A percentile compares a stretch with the other conserved stretches of the same genome.
Conservation (phyloP, 2,888 invertebrate species). For the Argynnis bischoffii region DNA sequence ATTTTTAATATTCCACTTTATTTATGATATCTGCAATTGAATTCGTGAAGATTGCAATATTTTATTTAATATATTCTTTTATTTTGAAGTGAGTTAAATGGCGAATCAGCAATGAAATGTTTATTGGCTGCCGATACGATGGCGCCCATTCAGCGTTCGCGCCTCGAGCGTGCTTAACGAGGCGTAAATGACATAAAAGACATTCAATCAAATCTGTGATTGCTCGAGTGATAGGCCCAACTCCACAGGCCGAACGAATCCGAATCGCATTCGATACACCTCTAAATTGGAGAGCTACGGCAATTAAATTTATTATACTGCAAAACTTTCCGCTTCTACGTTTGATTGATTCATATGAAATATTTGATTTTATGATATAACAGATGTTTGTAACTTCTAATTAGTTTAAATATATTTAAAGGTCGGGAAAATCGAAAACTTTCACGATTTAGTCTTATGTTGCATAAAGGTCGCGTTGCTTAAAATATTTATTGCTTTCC, state of each 20-base stretch:
- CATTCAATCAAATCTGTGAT: constrained; percentile 69
- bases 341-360: constrained; percentile 39
- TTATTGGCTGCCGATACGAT: constrained; percentile 57
- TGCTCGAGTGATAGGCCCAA: constrained; percentile 54
- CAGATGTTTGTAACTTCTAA: constrained; percentile 22
- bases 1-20: background rate
- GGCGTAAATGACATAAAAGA: constrained; percentile 65
- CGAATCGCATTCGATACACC: constrained; percentile 42
- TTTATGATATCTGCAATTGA: background rate
- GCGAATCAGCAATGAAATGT: constrained; percentile 54
- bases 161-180: constrained; percentile 68
- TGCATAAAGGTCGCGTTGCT: constrained; percentile 17
- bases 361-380: constrained; percentile 36
- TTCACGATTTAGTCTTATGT: constrained; percentile 14
- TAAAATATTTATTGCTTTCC: constrained; percentile 17
- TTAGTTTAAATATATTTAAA: constrained; percentile 8
- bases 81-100: constrained; percentile 11
- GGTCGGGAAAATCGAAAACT: constrained; percentile 18
- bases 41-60: constrained; percentile 1
- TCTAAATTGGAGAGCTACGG: constrained; percentile 44
- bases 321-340: constrained; percentile 40
- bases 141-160: constrained; percentile 49
- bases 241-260: constrained; percentile 49
- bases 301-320: constrained; percentile 47
- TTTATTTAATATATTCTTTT: constrained; percentile 2